phyloP scores from a whole-genome alignment of 1,140 invertebrate species.

The Tetramorium alpestre region DNA sequence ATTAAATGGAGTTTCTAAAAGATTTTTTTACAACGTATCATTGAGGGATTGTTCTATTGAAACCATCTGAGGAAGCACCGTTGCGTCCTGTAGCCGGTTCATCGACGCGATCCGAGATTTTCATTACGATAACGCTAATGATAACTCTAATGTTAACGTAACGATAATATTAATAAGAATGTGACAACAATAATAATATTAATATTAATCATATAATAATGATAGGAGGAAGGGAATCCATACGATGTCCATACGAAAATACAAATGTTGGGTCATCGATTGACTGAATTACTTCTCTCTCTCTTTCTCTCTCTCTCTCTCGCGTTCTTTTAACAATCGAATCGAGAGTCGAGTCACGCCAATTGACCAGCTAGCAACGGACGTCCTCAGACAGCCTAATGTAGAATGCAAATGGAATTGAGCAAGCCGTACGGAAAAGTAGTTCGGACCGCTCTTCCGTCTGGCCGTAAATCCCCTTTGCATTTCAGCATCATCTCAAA shows the following conservation, averaged over 20 bases:
- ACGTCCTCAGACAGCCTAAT: conserved; percentile 56
- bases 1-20: conserved; percentile 32
- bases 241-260: conserved; percentile 9
- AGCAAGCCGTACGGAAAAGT: conserved; percentile 1
- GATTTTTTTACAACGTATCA: conserved; percentile 40
- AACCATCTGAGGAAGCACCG: conserved; percentile 47
- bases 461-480: conserved; percentile 30
- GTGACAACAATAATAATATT: conserved; percentile 52
- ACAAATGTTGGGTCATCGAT: conserved; percentile 44
- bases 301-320: conserved; percentile 6
- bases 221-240: conserved; percentile 30
- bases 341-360: conserved; percentile 57
- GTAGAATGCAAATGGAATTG: conserved; percentile 49
- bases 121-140: conserved; percentile 41
- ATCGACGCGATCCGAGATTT: conserved; percentile 39
- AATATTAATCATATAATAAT: conserved; percentile 37
- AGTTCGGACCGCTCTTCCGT: conserved; percentile 4
- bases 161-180: conserved; percentile 48
- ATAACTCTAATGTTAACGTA: conserved; percentile 40
- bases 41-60: conserved; percentile 27
- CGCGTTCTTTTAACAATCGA: conserved; percentile 44
- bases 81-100: conserved; percentile 28
- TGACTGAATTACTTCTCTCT: conserved; percentile 48
- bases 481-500: conserved; percentile 32
- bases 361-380: conserved; percentile 59